Conservation (phyloP, 2,113 vertebrate species). For the Sigmodon hispidus region DNA sequence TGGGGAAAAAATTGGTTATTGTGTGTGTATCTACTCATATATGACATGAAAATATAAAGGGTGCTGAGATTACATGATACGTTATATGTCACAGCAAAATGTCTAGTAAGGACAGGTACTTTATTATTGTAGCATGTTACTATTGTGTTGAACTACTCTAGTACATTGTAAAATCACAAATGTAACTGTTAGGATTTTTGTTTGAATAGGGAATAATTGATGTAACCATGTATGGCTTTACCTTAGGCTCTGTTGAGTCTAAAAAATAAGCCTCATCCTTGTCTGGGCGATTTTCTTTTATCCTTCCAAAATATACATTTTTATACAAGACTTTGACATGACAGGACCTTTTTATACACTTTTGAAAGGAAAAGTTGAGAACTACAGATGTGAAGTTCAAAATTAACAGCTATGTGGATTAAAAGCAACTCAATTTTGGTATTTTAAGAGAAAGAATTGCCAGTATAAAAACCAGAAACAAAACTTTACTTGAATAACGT, state of each 20-base stretch:
- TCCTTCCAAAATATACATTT: slow-evolving; percentile 26
- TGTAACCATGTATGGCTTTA: neutral
- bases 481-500: slow-evolving; percentile 1
- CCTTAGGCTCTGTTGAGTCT: neutral
- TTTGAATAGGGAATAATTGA: neutral
- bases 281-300: neutral
- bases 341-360: neutral
- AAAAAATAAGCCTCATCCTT: neutral
- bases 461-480: slow-evolving; percentile 37
- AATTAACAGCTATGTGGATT: slow-evolving; percentile 27
- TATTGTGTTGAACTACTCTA: slow-evolving; percentile 1
- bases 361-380: neutral
- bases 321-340: slow-evolving; percentile 1
- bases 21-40: neutral
- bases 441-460: slow-evolving; percentile 33
- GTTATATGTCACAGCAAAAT: neutral
- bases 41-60: neutral
- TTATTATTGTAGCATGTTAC: slow-evolving; percentile 24
- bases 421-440: slow-evolving; percentile 11
- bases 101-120: neutral
- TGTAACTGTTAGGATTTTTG: neutral
- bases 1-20: slow-evolving; percentile 20
- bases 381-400: slow-evolving; percentile 10
- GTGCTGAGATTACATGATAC: neutral
- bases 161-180: neutral